Percentiles rank a stretch among this genome's conserved stretches.
Evolutionary conservation across 2,888 invertebrate species (phyloP).

Genomic region (Julus scandinavius): DNA sequence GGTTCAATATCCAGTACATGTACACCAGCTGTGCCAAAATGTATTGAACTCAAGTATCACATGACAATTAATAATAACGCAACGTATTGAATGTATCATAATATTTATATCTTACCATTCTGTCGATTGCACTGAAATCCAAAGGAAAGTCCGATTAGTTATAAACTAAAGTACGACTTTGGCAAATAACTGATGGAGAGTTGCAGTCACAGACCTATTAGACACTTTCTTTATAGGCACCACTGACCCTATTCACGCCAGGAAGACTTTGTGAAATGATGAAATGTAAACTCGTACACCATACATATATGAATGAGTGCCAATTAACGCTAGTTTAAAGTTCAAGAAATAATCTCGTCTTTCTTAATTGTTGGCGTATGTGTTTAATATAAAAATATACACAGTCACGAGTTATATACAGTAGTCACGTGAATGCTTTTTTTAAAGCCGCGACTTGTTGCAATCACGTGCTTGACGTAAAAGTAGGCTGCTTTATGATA

Average conservation of each 20-base stretch:
- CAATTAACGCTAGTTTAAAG: not conserved
- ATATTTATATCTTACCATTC: no score
- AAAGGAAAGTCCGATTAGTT: no score
- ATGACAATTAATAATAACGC: no score
- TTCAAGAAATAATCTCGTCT: not conserved
- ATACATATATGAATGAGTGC: not conserved
- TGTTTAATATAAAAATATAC: not conserved
- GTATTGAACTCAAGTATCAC: no score
- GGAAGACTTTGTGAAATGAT: not conserved
- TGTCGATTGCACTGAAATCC: no score
- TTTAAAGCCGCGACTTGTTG: not conserved
- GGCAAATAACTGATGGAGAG: no score
- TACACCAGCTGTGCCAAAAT: no score
- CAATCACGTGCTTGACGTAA: not conserved
- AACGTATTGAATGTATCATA: no score
- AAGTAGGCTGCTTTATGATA: not conserved
- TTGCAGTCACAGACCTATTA: not conserved
- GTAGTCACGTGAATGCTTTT: not conserved
- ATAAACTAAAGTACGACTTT: no score
- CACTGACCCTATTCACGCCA: slow-evolving; percentile 40
- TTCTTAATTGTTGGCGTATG: not conserved
- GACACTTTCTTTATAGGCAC: not conserved
- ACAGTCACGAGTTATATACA: not conserved
- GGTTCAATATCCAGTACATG: no score
- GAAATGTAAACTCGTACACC: slow-evolving; percentile 5